phyloP scores from a whole-genome alignment of 2,113 vertebrate species.

The Formicarius rufipectus region DNA sequence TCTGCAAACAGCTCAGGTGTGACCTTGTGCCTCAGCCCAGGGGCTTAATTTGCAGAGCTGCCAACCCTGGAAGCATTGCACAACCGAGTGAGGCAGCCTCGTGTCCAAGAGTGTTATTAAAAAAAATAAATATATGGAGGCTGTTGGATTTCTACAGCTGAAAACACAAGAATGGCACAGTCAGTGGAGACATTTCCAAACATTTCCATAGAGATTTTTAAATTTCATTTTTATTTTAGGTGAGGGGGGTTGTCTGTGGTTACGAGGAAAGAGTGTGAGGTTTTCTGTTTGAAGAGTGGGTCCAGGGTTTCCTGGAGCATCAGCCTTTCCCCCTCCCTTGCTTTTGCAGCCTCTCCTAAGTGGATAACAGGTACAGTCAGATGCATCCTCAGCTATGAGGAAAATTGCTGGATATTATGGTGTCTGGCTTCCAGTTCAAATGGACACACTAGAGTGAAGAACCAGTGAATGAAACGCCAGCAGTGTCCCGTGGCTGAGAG shows the following conservation, averaged over 20 bases:
- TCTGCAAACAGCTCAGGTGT: conserved; percentile 1
- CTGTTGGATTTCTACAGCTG: neutral
- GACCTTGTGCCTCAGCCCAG: conserved; percentile 16
- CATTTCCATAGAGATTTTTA: neutral
- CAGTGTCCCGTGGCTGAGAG: accelerated
- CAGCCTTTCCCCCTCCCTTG: neutral
- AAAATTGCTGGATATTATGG: neutral
- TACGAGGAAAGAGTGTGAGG: neutral
- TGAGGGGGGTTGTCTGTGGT: neutral
- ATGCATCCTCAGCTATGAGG: neutral
- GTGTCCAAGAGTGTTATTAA: no score
- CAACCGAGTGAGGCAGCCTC: neutral
- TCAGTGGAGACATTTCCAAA: neutral
- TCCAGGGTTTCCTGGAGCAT: neutral
- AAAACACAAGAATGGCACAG: neutral
- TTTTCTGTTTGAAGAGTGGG: neutral
- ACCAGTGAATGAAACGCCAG: neutral
- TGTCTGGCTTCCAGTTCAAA: neutral
- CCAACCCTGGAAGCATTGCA: neutral
- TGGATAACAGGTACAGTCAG: neutral
- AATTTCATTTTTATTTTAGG: neutral
- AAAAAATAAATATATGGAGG: neutral
- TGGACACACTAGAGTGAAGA: neutral
- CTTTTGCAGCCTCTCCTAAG: neutral
- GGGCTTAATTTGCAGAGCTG: neutral